phyloP scores from a whole-genome alignment of 2,113 vertebrate genomes.

The Emydura subglobosa region DNA sequence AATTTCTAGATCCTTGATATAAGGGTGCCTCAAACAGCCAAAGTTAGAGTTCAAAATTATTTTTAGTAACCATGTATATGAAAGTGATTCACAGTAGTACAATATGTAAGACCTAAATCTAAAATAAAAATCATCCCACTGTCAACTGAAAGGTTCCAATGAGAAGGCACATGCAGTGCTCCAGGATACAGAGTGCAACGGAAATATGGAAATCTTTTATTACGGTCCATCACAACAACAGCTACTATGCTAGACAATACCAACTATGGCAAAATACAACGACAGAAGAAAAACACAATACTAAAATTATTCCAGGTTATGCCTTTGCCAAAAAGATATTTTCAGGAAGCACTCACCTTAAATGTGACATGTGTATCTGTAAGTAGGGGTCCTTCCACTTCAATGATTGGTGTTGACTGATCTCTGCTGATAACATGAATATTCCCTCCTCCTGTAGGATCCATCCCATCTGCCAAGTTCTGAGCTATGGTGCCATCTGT shows the following conservation, averaged over 20 bases:
- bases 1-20: background rate
- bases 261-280: background rate
- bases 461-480: conserved; percentile 83
- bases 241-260: background rate
- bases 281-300: background rate
- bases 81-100: background rate
- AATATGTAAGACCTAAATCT: background rate
- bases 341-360: conserved; percentile 83
- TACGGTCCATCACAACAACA: background rate
- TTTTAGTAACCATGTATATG: background rate
- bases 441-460: conserved; percentile 86
- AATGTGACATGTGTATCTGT: conserved; percentile 97
- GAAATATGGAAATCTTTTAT: background rate
- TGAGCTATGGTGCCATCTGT: conserved; percentile 83
- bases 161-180: background rate
- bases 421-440: conserved; percentile 97
- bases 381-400: conserved; percentile 97
- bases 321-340: background rate
- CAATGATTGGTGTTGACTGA: conserved; percentile 96
- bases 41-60: background rate
- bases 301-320: background rate
- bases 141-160: background rate
- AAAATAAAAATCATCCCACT: background rate
- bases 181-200: background rate
- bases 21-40: background rate